phyloP scores from a whole-genome alignment of 2,797 vertebrate species.

The Fistularia commersonii region DNA sequence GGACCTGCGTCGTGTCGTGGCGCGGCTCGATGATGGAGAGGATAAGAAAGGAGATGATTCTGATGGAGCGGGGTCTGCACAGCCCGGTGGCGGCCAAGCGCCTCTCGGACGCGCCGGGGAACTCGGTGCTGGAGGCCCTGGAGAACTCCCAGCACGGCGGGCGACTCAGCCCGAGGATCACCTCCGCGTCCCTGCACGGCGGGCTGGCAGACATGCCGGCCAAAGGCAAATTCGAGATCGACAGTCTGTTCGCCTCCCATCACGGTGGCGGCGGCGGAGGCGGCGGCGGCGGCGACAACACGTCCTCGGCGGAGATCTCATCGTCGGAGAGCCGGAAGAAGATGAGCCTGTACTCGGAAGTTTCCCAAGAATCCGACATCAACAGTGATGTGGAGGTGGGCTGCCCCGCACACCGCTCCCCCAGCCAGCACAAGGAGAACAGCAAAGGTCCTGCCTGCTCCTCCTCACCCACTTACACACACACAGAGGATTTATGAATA shows the following conservation, averaged over 20 bases:
- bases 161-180: conserved; percentile 94
- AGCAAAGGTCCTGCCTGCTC: conserved; percentile 99
- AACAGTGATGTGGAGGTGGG: conserved; percentile 99
- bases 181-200: conserved; percentile 90
- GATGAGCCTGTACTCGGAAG: conserved; percentile 90
- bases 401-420: conserved; percentile 92
- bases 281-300: conserved; percentile 82
- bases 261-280: no score
- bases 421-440: conserved; percentile 96
- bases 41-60: conserved; percentile 99
- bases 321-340: conserved; percentile 92
- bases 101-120: conserved; percentile 90
- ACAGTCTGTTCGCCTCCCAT: conserved; percentile 91
- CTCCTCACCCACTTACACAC: no score
- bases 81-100: conserved; percentile 94
- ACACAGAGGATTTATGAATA: no score
- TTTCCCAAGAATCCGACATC: conserved; percentile 93
- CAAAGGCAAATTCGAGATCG: conserved; percentile 99
- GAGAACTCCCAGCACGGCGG: conserved; percentile 97
- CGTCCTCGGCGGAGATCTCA: conserved; percentile 84
- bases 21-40: conserved; percentile 98
- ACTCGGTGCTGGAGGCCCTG: conserved; percentile 96
- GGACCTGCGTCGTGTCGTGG: conserved; percentile 51
- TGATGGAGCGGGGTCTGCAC: conserved; percentile 98
- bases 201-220: conserved; percentile 88